A percentile compares a stretch with the other conserved stretches of the same genome.
Evolutionary conservation across 2,797 vertebrate species (phyloP).

Genomic region (Karalla daura): DNA sequence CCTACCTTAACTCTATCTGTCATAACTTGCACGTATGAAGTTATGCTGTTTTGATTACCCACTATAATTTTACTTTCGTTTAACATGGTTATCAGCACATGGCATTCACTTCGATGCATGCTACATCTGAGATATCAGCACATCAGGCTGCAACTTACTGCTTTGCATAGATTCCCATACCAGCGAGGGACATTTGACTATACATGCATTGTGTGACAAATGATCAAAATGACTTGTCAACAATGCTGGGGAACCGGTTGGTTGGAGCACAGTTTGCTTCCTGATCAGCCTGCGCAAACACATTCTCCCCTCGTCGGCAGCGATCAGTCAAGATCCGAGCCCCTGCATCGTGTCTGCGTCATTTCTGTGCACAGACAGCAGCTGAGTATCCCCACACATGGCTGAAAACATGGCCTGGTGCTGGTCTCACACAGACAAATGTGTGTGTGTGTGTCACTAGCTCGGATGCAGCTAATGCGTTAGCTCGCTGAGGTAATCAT

Average conservation of each 20-base stretch:
- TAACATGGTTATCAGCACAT: background rate
- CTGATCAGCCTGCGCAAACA: conserved; percentile 37
- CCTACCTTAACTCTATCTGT: too few species aligned
- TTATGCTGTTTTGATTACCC: too few species aligned
- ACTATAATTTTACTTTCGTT: too few species aligned
- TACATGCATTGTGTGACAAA: background rate
- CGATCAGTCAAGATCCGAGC: conserved; percentile 5
- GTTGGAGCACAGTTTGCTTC: conserved; percentile 28
- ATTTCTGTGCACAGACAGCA: background rate
- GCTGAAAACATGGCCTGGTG: background rate
- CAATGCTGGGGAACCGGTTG: background rate
- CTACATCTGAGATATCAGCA: too few species aligned
- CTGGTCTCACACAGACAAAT: too few species aligned
- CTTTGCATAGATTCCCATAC: background rate
- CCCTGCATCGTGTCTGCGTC: background rate
- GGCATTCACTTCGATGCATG: too few species aligned
- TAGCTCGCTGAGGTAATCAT: conserved; percentile 38
- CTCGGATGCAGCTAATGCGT: conserved; percentile 37
- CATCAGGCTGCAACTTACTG: background rate
- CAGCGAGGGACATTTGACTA: background rate
- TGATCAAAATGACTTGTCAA: background rate
- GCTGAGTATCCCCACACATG: background rate
- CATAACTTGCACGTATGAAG: too few species aligned
- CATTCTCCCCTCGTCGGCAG: background rate
- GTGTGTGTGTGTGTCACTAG: background rate